Conservation (phyloP, 2,888 invertebrate genomes). For the Lissonota sp. region DNA sequence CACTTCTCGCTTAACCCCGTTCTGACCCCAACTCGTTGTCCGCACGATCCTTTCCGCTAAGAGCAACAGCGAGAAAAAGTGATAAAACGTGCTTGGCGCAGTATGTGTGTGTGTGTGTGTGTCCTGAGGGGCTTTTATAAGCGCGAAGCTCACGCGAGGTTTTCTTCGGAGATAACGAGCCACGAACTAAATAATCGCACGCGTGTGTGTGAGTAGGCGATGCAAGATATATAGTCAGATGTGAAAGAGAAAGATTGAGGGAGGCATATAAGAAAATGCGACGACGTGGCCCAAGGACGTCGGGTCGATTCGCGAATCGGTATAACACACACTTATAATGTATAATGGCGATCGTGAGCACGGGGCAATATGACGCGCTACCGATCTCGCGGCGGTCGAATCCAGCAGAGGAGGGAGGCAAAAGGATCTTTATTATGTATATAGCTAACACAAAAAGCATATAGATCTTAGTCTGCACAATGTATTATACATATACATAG, state of each 20-base stretch:
- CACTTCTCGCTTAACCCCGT: slow-evolving; percentile 59
- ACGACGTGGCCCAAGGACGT: slow-evolving; percentile 58
- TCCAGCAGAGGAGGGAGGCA: neutral
- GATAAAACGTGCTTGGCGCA: neutral
- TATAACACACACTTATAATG: slow-evolving; percentile 7
- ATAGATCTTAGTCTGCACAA: slow-evolving; percentile 44
- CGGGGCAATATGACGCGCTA: slow-evolving; percentile 21
- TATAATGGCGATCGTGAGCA: slow-evolving; percentile 25
- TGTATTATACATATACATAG: slow-evolving; percentile 36
- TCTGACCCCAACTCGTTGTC: slow-evolving; percentile 26
- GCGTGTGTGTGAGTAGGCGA: slow-evolving; percentile 24
- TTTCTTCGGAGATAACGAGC: slow-evolving; percentile 50
- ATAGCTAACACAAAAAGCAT: neutral
- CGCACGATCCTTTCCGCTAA: slow-evolving; percentile 19
- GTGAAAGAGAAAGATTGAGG: neutral
- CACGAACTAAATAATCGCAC: slow-evolving; percentile 55
- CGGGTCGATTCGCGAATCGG: slow-evolving; percentile 50
- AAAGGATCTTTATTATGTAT: slow-evolving; percentile 4
- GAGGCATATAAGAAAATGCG: slow-evolving; percentile 30
- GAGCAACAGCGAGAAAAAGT: neutral
- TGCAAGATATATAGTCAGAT: slow-evolving; percentile 3
- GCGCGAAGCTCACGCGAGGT: slow-evolving; percentile 27
- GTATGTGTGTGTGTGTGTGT: neutral
- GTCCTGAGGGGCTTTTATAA: slow-evolving; percentile 34
- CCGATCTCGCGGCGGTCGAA: slow-evolving; percentile 3